Evolutionary conservation across 2,888 invertebrate genomes (phyloP).

Genomic region (Hylaea fasciaria): DNA sequence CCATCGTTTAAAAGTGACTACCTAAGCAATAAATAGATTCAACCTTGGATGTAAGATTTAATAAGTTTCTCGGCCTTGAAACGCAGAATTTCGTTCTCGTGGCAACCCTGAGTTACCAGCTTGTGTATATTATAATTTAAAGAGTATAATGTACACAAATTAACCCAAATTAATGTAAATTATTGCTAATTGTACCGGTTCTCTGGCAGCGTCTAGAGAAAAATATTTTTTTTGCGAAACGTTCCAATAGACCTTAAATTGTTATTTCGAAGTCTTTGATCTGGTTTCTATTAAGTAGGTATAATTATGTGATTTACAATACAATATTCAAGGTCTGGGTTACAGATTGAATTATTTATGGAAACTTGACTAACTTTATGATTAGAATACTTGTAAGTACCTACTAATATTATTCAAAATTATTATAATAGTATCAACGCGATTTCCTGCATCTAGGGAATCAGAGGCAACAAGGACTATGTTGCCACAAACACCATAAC

Average conservation of each 20-base stretch:
- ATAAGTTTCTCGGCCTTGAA: slow-evolving; percentile 13
- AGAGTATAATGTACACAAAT: slow-evolving; percentile 16
- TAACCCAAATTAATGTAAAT: slow-evolving; percentile 26
- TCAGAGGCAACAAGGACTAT: no score
- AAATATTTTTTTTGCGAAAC: slow-evolving; percentile 22
- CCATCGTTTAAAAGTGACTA: no score
- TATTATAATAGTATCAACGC: not conserved
- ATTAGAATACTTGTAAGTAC: slow-evolving; percentile 6
- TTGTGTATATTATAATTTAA: slow-evolving; percentile 4
- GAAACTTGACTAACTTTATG: slow-evolving; percentile 6
- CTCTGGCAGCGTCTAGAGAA: slow-evolving; percentile 14
- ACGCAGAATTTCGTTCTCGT: slow-evolving; percentile 8
- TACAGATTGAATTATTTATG: slow-evolving; percentile 13
- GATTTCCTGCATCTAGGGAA: no score
- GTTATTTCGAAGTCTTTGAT: slow-evolving; percentile 15
- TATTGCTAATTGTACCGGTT: slow-evolving; percentile 26
- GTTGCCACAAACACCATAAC: no score
- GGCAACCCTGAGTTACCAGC: slow-evolving; percentile 18
- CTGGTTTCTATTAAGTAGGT: not conserved
- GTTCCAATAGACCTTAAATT: slow-evolving; percentile 1
- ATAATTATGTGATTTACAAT: slow-evolving; percentile 2
- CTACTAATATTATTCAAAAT: not conserved
- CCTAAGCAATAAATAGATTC: no score
- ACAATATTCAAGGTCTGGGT: slow-evolving; percentile 29
- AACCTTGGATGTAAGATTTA: not conserved